These are phyloP conservation scores for Morinoia aosen DNA, from an alignment of 2,888 invertebrate genomes.

Conservation along the genomic window DNA sequence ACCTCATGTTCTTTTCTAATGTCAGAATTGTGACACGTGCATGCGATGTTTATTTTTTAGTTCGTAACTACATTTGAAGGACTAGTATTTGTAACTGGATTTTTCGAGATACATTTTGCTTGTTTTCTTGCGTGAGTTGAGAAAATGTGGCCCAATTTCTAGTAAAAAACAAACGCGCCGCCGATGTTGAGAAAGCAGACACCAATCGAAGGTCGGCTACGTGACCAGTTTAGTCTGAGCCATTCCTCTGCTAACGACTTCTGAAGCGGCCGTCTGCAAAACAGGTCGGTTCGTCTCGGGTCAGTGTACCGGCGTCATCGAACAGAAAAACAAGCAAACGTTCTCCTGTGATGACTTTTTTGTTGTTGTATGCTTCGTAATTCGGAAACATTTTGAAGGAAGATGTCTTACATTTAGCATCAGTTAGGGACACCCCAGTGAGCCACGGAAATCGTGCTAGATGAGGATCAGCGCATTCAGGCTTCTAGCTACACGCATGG, in stretches of 20 bases:
- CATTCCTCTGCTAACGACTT: not conserved
- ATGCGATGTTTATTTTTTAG: not conserved
- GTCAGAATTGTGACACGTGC: not conserved
- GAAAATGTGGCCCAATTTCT: not conserved
- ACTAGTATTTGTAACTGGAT: not conserved
- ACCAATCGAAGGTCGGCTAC: not conserved
- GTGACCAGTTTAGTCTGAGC: not conserved
- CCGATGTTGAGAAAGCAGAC: not conserved
- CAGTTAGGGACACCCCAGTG: too few species aligned
- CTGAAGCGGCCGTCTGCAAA: too few species aligned
- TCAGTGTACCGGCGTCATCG: too few species aligned
- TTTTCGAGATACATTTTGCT: not conserved
- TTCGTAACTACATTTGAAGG: not conserved
- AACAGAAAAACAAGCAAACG: too few species aligned
- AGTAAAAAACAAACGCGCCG: not conserved
- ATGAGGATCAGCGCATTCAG: too few species aligned
- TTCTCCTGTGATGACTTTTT: too few species aligned
- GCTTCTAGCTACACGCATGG: too few species aligned
- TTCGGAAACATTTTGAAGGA: too few species aligned
- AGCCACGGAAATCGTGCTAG: too few species aligned
- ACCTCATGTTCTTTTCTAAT: not conserved
- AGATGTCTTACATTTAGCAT: too few species aligned
- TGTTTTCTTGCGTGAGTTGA: not conserved
- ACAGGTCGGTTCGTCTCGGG: too few species aligned
- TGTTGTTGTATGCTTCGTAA: too few species aligned